These are phyloP conservation scores for Sceliomorpha sp. DNA, from an alignment of 2,888 invertebrate species.

Conservation along the genomic window DNA sequence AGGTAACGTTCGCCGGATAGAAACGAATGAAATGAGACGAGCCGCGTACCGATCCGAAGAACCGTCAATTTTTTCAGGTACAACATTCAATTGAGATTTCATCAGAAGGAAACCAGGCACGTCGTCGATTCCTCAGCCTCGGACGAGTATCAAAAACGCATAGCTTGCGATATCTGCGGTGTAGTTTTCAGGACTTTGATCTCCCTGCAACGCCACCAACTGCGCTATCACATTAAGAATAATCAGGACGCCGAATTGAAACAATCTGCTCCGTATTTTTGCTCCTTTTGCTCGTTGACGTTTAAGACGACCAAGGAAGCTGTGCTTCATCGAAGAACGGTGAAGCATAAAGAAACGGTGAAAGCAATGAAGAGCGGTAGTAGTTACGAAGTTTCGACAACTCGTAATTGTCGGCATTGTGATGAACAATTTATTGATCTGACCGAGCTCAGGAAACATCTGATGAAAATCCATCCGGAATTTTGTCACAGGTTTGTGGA, in stretches of 20 bases:
- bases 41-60: constrained; percentile 8
- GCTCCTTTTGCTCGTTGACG: constrained; percentile 85
- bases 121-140: constrained; percentile 82
- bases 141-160: constrained; percentile 85
- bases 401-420: constrained; percentile 84
- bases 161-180: constrained; percentile 84
- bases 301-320: constrained; percentile 85
- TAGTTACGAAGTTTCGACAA: constrained; percentile 58
- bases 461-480: constrained; percentile 83
- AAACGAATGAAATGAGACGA: constrained; percentile 23
- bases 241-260: constrained; percentile 51
- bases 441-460: constrained; percentile 84
- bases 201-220: constrained; percentile 86
- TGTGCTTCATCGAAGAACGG: constrained; percentile 85
- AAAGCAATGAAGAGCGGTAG: constrained; percentile 63
- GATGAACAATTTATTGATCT: constrained; percentile 82
- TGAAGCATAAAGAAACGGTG: constrained; percentile 84
- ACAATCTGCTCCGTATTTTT: constrained; percentile 82
- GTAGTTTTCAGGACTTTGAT: constrained; percentile 83
- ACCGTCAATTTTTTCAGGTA: constrained; percentile 83
- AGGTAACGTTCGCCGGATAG: constrained; percentile 76
- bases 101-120: constrained; percentile 82
- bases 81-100: constrained; percentile 87
- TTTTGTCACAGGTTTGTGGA: constrained; percentile 83
- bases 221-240: constrained; percentile 82